Evolutionary conservation across 2,797 vertebrate genomes (phyloP).

Genomic region (Schizothorax lantsangensis): DNA sequence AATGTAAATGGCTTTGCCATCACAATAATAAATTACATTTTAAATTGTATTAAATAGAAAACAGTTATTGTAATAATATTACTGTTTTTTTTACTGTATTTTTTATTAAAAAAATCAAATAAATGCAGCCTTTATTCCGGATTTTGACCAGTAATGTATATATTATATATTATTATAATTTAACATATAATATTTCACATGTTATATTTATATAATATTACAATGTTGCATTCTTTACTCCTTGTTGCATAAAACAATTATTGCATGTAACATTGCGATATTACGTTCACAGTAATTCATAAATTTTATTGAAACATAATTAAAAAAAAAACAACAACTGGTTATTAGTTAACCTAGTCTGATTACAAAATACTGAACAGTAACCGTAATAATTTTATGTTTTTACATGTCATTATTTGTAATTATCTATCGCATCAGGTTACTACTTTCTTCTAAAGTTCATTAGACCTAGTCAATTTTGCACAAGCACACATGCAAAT

Average conservation of each 20-base stretch:
- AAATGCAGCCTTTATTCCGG: too few relatives aligned
- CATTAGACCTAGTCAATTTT: background rate
- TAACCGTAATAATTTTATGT: background rate
- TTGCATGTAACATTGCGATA: background rate
- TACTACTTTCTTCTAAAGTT: background rate
- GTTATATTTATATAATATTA: background rate
- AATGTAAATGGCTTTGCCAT: too few relatives aligned
- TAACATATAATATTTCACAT: background rate
- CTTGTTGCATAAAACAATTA: background rate
- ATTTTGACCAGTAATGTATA: background rate
- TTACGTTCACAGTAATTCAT: background rate
- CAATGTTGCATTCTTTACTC: background rate
- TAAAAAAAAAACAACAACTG: background rate
- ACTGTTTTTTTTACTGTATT: too few relatives aligned
- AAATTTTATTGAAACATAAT: background rate
- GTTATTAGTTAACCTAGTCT: background rate
- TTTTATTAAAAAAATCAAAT: too few relatives aligned
- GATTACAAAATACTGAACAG: background rate
- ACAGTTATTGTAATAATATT: too few relatives aligned
- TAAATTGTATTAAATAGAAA: too few relatives aligned
- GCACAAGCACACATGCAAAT: background rate
- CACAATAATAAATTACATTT: too few relatives aligned
- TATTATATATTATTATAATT: background rate
- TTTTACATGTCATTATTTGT: background rate
- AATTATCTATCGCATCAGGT: background rate